Evolutionary conservation across 2,888 invertebrate genomes (phyloP), one percentile per base, ranked within the genome.

Genomic region (Dasysyrphus tricinctus): DNA sequence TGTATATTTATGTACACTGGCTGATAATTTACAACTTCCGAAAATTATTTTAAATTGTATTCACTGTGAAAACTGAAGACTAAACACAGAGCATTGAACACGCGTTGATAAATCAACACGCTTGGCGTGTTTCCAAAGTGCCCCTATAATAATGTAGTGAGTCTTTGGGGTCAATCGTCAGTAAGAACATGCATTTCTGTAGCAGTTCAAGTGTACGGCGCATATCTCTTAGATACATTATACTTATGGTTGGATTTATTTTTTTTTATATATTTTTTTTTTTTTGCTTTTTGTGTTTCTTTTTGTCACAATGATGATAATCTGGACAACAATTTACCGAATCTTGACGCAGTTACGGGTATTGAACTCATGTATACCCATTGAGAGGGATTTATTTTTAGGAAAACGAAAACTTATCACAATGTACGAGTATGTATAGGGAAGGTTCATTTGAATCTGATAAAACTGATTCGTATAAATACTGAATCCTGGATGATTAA

Each of bases 1-100:
- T 47, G 16, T 49, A 34, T 49, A 49, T 67, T 19, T 67, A 49
- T 67, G 32, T 81, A 51, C 59, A 32, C 72, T 80, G 16, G 59
- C 54, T 80, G 77, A 74, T 86, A 78, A 85, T 85, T 85, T 85
- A 85, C 80, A 80, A 69, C 85, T 85, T 85, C 85, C 85, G 85
- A 80, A 76, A 80, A 74, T 75, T 47, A 79, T 83, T 83, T 75
- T 39, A 69, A 83, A 57, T 49, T 49, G 37, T 67, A 39, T 49
- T 44, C 61, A 54, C 59, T 74, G 63, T 57, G 54, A 72, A 75
- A 0, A 37, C 12, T 24, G 47, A 37, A 5, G n/a, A n/a, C n/a
- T n/a, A n/a, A 16, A n/a, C 14, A 32, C 5, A 59, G 37, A 24
- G 39, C 24, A 69, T 54, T 69, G 34, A 54, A 69, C 84, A 76